phyloP scores from a whole-genome alignment of 2,797 vertebrate species.

The Anguilla pacifica region DNA sequence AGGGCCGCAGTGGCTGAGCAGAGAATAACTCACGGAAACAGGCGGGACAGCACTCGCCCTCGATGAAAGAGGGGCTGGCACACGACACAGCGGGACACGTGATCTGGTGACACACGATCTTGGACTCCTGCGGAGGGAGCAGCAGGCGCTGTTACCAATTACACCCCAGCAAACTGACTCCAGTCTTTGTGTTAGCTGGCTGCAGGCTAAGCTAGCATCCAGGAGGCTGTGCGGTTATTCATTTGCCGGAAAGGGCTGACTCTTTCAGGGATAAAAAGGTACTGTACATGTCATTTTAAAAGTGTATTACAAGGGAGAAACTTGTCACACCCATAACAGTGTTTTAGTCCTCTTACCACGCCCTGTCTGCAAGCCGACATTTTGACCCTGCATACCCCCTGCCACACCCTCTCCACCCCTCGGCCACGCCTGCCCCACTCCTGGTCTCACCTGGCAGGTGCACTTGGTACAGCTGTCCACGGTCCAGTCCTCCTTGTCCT shows the following conservation, averaged over 20 bases:
- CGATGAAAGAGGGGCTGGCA: conserved; percentile 83
- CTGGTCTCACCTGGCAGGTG: conserved; percentile 84
- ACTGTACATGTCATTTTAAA: background rate
- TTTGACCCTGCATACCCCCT: background rate
- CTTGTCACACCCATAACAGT: background rate
- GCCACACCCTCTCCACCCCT: background rate
- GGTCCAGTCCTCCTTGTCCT: conserved; percentile 93
- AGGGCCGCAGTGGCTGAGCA: background rate
- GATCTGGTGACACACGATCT: conserved; percentile 92
- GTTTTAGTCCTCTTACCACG: background rate
- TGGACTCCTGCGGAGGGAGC: conserved; percentile 80
- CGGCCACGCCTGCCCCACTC: background rate
- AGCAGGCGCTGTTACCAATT: conserved; percentile 22
- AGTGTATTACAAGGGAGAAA: background rate
- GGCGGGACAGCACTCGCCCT: conserved; percentile 92
- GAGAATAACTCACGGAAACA: conserved; percentile 83
- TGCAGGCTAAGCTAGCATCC: background rate
- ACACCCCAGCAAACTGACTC: background rate
- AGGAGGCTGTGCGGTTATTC: background rate
- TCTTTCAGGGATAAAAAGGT: background rate
- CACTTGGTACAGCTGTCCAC: conserved; percentile 98
- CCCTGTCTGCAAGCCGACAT: background rate
- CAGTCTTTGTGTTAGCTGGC: background rate
- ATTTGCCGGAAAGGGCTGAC: background rate
- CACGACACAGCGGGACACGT: conserved; percentile 91